These are phyloP conservation scores for Drepanosiphum platanoidis DNA, from an alignment of 2,888 invertebrate species.

Conservation along the genomic window DNA sequence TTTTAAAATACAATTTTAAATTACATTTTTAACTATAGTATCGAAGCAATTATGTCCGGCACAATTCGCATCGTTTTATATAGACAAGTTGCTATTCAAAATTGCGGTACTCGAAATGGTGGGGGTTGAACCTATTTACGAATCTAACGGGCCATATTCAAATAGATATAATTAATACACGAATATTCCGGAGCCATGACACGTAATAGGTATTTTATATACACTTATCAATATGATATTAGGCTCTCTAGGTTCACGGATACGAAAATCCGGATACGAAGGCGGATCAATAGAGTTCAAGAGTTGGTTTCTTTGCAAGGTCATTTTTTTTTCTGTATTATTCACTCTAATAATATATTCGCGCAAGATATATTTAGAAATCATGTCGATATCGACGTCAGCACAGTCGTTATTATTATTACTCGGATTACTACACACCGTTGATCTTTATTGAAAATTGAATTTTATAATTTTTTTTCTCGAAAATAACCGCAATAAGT, in stretches of 20 bases:
- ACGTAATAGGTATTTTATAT: neutral
- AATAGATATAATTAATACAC: neutral
- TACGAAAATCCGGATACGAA: slow-evolving; percentile 47
- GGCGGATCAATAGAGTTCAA: slow-evolving; percentile 48
- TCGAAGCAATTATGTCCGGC: neutral
- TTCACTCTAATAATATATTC: slow-evolving; percentile 11
- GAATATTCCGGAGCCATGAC: neutral
- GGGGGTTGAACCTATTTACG: neutral
- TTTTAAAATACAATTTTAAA: neutral
- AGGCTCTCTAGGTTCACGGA: slow-evolving; percentile 27
- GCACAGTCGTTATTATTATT: slow-evolving; percentile 7
- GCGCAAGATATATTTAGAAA: neutral
- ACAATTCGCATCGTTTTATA: neutral
- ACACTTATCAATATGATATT: neutral
- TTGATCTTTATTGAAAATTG: neutral
- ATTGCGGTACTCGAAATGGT: neutral
- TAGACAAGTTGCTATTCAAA: neutral
- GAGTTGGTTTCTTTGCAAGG: slow-evolving; percentile 53
- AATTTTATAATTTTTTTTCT: too few species aligned
- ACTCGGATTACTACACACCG: neutral
- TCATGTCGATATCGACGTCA: neutral
- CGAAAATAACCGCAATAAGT: neutral
- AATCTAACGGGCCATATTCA: neutral
- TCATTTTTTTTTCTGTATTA: slow-evolving; percentile 25
- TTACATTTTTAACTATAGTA: neutral